Evolutionary conservation across 2,113 vertebrate species (phyloP).

Genomic region (Gymnarchus niloticus): DNA sequence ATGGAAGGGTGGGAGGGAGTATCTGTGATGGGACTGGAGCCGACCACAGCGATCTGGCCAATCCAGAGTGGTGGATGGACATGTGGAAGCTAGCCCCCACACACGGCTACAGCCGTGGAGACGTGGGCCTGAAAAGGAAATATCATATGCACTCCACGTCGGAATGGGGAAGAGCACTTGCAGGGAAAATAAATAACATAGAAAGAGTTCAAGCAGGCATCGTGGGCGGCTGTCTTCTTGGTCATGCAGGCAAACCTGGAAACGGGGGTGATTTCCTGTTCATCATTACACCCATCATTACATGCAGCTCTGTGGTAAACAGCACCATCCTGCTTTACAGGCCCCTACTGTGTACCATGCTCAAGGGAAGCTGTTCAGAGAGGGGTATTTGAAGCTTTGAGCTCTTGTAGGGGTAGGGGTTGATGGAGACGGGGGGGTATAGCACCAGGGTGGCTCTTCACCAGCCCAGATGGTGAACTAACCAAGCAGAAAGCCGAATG

Average conservation of each 20-base stretch:
- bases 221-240: not conserved
- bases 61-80: not conserved
- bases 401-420: not conserved
- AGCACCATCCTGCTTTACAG: not conserved
- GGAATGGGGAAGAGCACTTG: not conserved
- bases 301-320: not conserved
- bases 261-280: not conserved
- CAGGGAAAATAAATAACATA: slow-evolving; percentile 10
- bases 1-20: not conserved
- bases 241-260: not conserved
- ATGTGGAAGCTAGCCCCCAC: not conserved
- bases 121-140: not conserved
- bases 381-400: not conserved
- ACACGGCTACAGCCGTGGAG: not conserved
- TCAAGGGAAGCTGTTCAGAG: not conserved
- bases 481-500: slow-evolving; percentile 13
- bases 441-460: not conserved
- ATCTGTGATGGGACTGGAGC: not conserved
- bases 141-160: not conserved
- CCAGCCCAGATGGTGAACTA: slow-evolving; percentile 21
- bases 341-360: not conserved
- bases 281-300: slow-evolving; percentile 4
- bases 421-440: not conserved
- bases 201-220: not conserved
- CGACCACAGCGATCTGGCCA: not conserved